Conservation (phyloP, 2,113 vertebrate species). For the Bettongia penicillata region DNA sequence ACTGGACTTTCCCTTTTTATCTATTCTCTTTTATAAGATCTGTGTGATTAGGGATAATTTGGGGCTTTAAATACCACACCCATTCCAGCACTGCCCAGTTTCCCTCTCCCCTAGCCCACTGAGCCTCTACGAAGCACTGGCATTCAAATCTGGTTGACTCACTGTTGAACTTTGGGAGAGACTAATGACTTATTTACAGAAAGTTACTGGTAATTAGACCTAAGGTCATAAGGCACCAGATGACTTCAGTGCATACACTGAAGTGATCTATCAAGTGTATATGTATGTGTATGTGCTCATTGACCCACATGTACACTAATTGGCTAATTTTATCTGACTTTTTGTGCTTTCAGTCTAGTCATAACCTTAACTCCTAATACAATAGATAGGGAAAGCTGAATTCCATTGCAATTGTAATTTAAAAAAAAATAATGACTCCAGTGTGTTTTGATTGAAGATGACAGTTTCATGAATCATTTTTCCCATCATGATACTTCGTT, state of each 20-base stretch:
- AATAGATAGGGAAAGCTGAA: slow-evolving; percentile 52
- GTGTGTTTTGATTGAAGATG: slow-evolving; percentile 74
- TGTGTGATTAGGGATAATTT: neutral
- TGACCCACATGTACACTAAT: slow-evolving; percentile 9
- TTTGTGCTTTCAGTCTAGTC: slow-evolving; percentile 57
- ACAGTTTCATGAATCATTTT: slow-evolving; percentile 79
- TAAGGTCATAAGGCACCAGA: slow-evolving; percentile 60
- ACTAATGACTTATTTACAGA: slow-evolving; percentile 51
- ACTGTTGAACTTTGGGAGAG: neutral
- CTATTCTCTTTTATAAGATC: neutral
- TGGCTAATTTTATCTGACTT: slow-evolving; percentile 69
- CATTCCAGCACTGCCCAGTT: neutral
- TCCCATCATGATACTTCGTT: slow-evolving; percentile 58
- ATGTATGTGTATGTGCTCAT: slow-evolving; percentile 57
- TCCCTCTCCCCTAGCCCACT: neutral
- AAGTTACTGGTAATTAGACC: slow-evolving; percentile 70
- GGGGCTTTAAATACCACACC: neutral
- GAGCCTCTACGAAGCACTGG: neutral
- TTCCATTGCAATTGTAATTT: slow-evolving; percentile 57
- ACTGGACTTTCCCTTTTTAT: neutral
- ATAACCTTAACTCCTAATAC: slow-evolving; percentile 53
- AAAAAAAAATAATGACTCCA: slow-evolving; percentile 58
- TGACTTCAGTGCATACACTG: slow-evolving; percentile 30
- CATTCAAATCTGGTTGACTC: neutral
- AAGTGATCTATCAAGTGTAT: slow-evolving; percentile 68